Evolutionary conservation across 2,888 invertebrate species (phyloP).

Genomic region (Hypsopygia costalis): DNA sequence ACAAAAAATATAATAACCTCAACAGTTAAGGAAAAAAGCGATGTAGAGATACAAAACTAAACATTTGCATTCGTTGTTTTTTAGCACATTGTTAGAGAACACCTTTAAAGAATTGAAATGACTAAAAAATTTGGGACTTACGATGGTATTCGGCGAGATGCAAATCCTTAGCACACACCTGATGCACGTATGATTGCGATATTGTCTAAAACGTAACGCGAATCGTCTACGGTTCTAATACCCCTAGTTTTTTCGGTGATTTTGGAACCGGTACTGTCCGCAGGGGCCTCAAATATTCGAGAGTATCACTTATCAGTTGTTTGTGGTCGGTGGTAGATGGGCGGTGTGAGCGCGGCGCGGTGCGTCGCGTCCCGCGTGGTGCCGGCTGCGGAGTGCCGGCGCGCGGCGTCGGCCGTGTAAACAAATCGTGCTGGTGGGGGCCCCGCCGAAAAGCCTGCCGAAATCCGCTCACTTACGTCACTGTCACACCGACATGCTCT

Average conservation of each 20-base stretch:
- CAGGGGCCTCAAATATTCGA: slow-evolving; percentile 35
- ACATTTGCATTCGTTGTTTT: slow-evolving; percentile 37
- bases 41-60: slow-evolving; percentile 30
- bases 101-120: slow-evolving; percentile 31
- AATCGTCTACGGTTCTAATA: slow-evolving; percentile 22
- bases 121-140: slow-evolving; percentile 47
- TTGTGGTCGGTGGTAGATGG: slow-evolving; percentile 15
- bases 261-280: slow-evolving; percentile 29
- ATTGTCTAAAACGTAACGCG: slow-evolving; percentile 28
- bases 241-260: slow-evolving; percentile 29
- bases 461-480: slow-evolving; percentile 76
- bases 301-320: slow-evolving; percentile 47
- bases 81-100: slow-evolving; percentile 31
- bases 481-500: slow-evolving; percentile 35
- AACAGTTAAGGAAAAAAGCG: slow-evolving; percentile 23
- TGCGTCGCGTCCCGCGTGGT: slow-evolving; percentile 64
- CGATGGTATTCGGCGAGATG: slow-evolving; percentile 45
- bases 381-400: slow-evolving; percentile 70
- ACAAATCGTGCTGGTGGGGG: slow-evolving; percentile 76
- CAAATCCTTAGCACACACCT: slow-evolving; percentile 47
- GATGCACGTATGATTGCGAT: slow-evolving; percentile 37
- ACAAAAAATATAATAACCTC: slow-evolving; percentile 30
- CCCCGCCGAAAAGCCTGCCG: slow-evolving; percentile 74
- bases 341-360: slow-evolving; percentile 30
- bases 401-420: slow-evolving; percentile 67